Conservation (phyloP, 2,888 invertebrate genomes). For the Hedychridium roseum region DNA sequence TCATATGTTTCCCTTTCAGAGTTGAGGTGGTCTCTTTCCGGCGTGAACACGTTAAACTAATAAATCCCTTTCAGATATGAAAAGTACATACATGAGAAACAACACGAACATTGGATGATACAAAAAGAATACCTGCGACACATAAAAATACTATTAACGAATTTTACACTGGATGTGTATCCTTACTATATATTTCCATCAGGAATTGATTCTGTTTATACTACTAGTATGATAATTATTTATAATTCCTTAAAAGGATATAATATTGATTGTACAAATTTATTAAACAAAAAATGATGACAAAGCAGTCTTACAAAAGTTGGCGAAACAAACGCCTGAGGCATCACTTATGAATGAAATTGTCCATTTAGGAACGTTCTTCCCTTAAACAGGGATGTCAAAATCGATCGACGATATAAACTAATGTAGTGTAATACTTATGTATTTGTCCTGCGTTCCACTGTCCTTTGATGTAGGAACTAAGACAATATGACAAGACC, state of each 20-base stretch:
- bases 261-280: constrained; percentile 18
- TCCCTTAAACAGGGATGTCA: constrained; percentile 47
- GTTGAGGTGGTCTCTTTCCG: too few species aligned
- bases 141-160: too few species aligned
- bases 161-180: too few species aligned
- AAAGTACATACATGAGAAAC: too few species aligned
- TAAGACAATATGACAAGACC: constrained; percentile 3
- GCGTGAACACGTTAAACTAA: too few species aligned
- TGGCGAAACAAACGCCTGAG: constrained; percentile 36
- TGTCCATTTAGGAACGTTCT: too few species aligned
- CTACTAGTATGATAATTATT: constrained; percentile 15
- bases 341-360: constrained; percentile 31
- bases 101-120: too few species aligned
- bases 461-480: constrained; percentile 14
- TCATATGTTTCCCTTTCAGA: too few species aligned
- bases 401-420: constrained; percentile 39
- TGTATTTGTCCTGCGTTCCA: constrained; percentile 29
- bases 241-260: constrained; percentile 23
- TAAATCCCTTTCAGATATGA: too few species aligned
- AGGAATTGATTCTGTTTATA: constrained; percentile 18
- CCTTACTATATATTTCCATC: constrained; percentile 18
- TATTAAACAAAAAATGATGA: constrained; percentile 27
- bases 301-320: constrained; percentile 56
- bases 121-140: too few species aligned
- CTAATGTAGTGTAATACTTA: constrained; percentile 44